Percentiles rank a stretch among this genome's conserved stretches.
phyloP scores from a whole-genome alignment of 1,140 invertebrate genomes.

The Agraylea sexmaculata region DNA sequence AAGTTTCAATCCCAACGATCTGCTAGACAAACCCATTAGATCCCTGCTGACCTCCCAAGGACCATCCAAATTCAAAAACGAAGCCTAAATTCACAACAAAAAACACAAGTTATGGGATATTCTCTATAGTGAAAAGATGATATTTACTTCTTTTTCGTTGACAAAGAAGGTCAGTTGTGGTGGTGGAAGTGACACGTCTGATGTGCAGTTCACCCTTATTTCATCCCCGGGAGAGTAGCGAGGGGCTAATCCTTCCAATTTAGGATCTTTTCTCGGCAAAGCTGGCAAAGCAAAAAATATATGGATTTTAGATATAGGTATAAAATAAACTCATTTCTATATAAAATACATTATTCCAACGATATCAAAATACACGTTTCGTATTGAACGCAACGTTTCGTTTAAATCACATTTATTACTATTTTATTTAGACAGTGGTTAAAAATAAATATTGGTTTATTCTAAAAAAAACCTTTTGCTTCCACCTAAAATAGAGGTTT shows the following conservation, averaged over 20 bases:
- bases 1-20: conserved; percentile 9
- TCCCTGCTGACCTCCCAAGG: conserved; percentile 14
- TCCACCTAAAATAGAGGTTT: no score
- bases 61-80: conserved; percentile 17
- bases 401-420: no score
- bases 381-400: no score
- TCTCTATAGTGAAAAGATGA: not conserved
- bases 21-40: conserved; percentile 11
- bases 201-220: conserved; percentile 20
- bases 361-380: no score
- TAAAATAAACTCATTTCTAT: no score
- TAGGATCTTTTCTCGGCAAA: conserved; percentile 16
- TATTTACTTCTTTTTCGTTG: conserved; percentile 18
- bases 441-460: no score
- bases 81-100: conserved; percentile 13
- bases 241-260: conserved; percentile 13
- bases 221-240: conserved; percentile 15
- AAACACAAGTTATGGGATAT: conserved; percentile 1
- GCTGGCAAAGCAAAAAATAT: conserved; percentile 12
- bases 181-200: conserved; percentile 14
- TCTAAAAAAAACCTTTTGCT: no score
- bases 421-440: no score
- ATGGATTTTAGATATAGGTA: not conserved
- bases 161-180: conserved; percentile 16
- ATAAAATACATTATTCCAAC: no score